phyloP scores from a whole-genome alignment of 2,113 vertebrate genomes.

The Osmerus eperlanus region DNA sequence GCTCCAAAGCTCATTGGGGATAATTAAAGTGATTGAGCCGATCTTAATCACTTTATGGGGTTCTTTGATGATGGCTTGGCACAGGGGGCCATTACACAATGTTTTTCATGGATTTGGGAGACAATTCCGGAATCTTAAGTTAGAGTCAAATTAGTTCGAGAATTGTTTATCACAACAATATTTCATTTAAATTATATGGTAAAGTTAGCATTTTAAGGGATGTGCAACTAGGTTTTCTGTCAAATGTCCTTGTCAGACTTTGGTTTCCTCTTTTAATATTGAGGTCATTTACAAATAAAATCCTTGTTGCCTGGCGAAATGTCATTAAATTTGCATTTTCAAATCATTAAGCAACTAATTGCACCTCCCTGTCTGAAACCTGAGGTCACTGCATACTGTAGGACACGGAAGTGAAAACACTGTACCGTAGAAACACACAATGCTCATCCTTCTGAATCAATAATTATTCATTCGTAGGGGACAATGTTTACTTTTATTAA shows the following conservation, averaged over 20 bases:
- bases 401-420: background rate
- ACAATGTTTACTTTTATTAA: conserved; percentile 43
- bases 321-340: conserved; percentile 16
- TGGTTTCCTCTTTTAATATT: background rate
- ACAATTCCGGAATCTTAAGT: background rate
- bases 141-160: too few relatives aligned
- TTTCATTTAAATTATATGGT: too few relatives aligned
- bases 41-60: background rate
- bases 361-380: background rate
- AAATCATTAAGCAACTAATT: conserved; percentile 40
- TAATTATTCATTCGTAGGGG: conserved; percentile 48
- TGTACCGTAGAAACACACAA: conserved; percentile 6
- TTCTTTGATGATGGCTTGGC: background rate
- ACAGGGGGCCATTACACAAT: background rate
- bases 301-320: background rate
- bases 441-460: conserved; percentile 47
- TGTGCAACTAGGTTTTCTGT: background rate
- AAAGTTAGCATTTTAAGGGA: too few relatives aligned
- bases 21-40: conserved; percentile 20
- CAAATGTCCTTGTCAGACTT: background rate
- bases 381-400: conserved; percentile 30
- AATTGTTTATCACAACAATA: too few relatives aligned
- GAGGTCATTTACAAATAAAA: conserved; percentile 2
- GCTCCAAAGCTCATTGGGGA: conserved; percentile 7
- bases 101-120: background rate